Evolutionary conservation across 2,888 invertebrate genomes (phyloP), one percentile per base, ranked within the genome.

Genomic region (Ptilodon capucinus): DNA sequence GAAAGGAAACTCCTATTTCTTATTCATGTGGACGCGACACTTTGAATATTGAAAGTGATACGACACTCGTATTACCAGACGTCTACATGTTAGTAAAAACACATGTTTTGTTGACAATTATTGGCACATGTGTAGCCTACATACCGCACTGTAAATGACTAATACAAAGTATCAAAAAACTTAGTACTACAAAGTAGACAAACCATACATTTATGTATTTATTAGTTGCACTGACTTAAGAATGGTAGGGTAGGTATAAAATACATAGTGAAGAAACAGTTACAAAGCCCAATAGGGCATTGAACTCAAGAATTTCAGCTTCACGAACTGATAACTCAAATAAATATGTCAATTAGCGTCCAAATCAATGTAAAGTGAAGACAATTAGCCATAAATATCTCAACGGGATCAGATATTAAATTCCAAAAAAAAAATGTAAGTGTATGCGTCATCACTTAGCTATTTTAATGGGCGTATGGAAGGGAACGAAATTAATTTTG

Each of bases 1-100:
- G 74, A 83, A 79, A 77, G 79, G 77, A 82, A 84, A 83, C 77
- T 81, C 70, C 73, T 73, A 79, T 82, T 78, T 70, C 72, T 77
- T 80, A 84, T 81, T 77, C 76, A 80, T 76, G 71, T 71, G 60
- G 64, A 68, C 62, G 68, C 62, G 68, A 64, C 68, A 71, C 66
- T 61, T 54, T 51, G 50, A 47, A 53, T 41, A 68, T 70, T 68
- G 75, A 76, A 76, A 74, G 76, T 66, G 76, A 78, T 68, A 76
- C 59, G 49, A 51, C 54, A 68, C 57, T 60, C 57, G 54, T 47
- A 50, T 57, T 51, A 38, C 55, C 35, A 34, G 38, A 40, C 47
- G 40, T 40, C 40, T 38, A 48, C 44, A 45, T 52, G 48, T 54
- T 51, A 48, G 39, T 57, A 44, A 44, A 54, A 68, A 64, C 57